These are phyloP conservation scores for Bilobella aurantiaca DNA, from an alignment of 1,140 invertebrate genomes.

Conservation along the genomic window DNA sequence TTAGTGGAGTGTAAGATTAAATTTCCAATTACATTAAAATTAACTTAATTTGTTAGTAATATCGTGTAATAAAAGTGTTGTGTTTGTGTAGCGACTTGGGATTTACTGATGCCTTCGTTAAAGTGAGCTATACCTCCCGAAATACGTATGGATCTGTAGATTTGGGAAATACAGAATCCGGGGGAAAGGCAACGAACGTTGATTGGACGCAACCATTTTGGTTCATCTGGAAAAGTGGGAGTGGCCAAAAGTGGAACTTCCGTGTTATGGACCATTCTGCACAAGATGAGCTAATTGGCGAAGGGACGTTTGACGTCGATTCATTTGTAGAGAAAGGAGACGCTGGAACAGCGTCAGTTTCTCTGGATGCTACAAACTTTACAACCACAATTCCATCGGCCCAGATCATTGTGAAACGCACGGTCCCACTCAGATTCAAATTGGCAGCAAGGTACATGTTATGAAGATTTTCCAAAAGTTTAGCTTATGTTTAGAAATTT, in stretches of 20 bases:
- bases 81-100: slow-evolving; percentile 5
- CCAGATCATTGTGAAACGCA: slow-evolving; percentile 9
- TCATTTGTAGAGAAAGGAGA: slow-evolving; percentile 9
- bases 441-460: slow-evolving; percentile 8
- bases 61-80: too few species aligned
- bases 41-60: too few species aligned
- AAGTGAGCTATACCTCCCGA: background rate
- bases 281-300: slow-evolving; percentile 8
- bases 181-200: background rate
- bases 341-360: background rate
- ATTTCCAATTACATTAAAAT: too few species aligned
- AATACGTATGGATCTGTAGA: background rate
- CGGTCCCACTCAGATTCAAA: slow-evolving; percentile 12
- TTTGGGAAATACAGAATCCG: slow-evolving; percentile 13
- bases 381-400: background rate
- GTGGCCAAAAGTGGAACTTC: slow-evolving; percentile 6
- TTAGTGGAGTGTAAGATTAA: slow-evolving; percentile 2
- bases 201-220: slow-evolving; percentile 16
- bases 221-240: slow-evolving; percentile 21
- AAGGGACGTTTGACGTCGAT: slow-evolving; percentile 18
- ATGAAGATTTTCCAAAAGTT: background rate
- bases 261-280: background rate
- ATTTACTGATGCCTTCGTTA: slow-evolving; percentile 11
- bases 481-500: too few species aligned
- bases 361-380: background rate